phyloP scores from a whole-genome alignment of 2,888 invertebrate species.

The Pterostichus niger region DNA sequence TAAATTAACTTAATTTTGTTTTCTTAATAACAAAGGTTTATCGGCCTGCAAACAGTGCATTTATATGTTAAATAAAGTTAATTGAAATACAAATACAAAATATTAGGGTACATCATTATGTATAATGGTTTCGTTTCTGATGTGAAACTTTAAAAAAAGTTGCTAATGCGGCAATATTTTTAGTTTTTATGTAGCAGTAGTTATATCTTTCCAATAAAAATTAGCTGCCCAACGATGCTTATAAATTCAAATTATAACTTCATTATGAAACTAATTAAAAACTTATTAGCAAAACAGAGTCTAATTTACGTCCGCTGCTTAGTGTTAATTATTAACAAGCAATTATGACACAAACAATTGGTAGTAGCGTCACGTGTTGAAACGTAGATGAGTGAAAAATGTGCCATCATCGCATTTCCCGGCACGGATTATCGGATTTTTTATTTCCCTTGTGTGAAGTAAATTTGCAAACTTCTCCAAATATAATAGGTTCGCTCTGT shows the following conservation, averaged over 20 bases:
- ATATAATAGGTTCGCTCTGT: constrained; percentile 41
- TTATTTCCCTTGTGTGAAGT: constrained; percentile 56
- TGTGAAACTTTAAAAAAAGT: too few relatives aligned
- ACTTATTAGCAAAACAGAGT: constrained; percentile 7
- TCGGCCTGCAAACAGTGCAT: too few relatives aligned
- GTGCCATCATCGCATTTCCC: constrained; percentile 20
- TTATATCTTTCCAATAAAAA: too few relatives aligned
- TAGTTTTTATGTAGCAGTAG: too few relatives aligned
- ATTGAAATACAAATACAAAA: too few relatives aligned
- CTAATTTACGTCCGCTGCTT: not conserved
- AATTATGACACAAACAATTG: constrained; percentile 31
- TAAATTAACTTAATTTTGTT: too few relatives aligned
- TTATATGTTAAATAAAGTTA: too few relatives aligned
- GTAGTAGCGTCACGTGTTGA: constrained; percentile 2
- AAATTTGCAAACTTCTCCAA: constrained; percentile 50
- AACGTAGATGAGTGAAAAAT: constrained; percentile 51
- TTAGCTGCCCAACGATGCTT: not conserved
- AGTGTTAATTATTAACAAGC: constrained; percentile 18
- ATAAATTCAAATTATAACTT: not conserved
- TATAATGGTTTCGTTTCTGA: too few relatives aligned
- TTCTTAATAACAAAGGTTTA: too few relatives aligned
- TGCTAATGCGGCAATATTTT: too few relatives aligned
- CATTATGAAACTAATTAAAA: constrained; percentile 26
- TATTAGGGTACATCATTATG: too few relatives aligned
- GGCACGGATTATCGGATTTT: constrained; percentile 48